Evolutionary conservation across 2,888 invertebrate genomes (phyloP).

Genomic region (Drosophila macrospina): DNA sequence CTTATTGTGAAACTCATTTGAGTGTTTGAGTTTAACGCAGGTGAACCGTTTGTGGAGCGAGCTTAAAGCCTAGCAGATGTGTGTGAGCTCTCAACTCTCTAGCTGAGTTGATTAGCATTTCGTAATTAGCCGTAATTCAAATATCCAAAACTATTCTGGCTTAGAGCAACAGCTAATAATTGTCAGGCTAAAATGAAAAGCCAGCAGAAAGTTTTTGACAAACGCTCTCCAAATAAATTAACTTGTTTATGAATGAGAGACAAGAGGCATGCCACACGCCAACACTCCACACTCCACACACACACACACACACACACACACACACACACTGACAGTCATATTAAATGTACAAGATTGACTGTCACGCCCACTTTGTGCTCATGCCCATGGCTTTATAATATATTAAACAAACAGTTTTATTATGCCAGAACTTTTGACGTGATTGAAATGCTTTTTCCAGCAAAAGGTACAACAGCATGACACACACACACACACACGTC

Average conservation of each 20-base stretch:
- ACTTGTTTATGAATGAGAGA: constrained; percentile 54
- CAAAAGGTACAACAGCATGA: constrained; percentile 39
- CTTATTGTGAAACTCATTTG: not conserved
- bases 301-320: constrained; percentile 8
- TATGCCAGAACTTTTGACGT: constrained; percentile 69
- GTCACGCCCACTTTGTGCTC: constrained; percentile 16
- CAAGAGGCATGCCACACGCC: constrained; percentile 15
- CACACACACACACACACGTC: constrained; percentile 10
- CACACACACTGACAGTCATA: not conserved
- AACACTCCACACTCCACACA: constrained; percentile 6
- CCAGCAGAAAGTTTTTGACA: constrained; percentile 22
- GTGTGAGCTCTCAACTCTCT: constrained; percentile 2
- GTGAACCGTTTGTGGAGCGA: not conserved
- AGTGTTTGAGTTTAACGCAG: not conserved
- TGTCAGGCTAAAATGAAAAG: constrained; percentile 33
- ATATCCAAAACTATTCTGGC: constrained; percentile 6
- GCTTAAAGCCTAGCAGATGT: too few species aligned
- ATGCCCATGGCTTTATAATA: constrained; percentile 25
- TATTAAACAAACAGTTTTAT: constrained; percentile 58
- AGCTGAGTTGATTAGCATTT: constrained; percentile 1
- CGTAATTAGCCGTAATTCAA: constrained; percentile 20
- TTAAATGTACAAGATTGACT: constrained; percentile 19
- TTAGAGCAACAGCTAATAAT: constrained; percentile 4
- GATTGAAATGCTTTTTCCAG: constrained; percentile 72
- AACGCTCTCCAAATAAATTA: constrained; percentile 54